Evolutionary conservation across 1,140 invertebrate species (phyloP).

Genomic region (Drosophila parvula): DNA sequence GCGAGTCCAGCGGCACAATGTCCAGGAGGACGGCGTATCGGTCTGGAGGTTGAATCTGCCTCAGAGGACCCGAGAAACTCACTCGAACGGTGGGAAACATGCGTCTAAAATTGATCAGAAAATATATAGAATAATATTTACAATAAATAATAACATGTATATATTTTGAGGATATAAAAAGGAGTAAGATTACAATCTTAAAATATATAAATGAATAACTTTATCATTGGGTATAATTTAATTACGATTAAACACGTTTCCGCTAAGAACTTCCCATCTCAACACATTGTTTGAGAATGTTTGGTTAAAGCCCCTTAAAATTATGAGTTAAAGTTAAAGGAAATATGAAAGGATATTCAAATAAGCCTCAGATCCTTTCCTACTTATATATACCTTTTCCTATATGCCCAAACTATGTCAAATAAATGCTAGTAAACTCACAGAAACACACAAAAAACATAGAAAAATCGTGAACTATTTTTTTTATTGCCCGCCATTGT

Average conservation of each 20-base stretch:
- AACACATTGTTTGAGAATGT: not conserved
- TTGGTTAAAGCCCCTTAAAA: too few relatives aligned
- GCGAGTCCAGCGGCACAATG: conserved; percentile 98
- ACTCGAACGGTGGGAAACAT: conserved; percentile 99
- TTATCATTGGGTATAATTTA: too few relatives aligned
- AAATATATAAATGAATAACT: not conserved
- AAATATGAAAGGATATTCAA: too few relatives aligned
- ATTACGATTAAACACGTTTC: too few relatives aligned
- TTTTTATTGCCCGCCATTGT: conserved; percentile 67
- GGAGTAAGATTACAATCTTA: not conserved
- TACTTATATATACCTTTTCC: not conserved
- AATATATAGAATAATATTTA: not conserved
- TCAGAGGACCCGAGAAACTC: conserved; percentile 93
- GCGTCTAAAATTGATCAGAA: conserved; percentile 87
- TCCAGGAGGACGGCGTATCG: conserved; percentile 98
- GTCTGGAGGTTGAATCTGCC: conserved; percentile 86
- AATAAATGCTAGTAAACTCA: not conserved
- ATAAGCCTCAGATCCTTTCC: not conserved
- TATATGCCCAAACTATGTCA: too few relatives aligned
- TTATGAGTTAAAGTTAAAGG: too few relatives aligned
- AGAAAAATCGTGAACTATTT: conserved; percentile 41
- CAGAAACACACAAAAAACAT: conserved; percentile 68
- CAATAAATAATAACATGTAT: not conserved
- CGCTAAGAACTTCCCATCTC: not conserved
- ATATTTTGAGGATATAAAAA: too few relatives aligned